Percentiles rank a stretch among this genome's conserved stretches.
phyloP scores from a whole-genome alignment of 2,797 vertebrate genomes.

The Scolopax bukidnonensis region DNA sequence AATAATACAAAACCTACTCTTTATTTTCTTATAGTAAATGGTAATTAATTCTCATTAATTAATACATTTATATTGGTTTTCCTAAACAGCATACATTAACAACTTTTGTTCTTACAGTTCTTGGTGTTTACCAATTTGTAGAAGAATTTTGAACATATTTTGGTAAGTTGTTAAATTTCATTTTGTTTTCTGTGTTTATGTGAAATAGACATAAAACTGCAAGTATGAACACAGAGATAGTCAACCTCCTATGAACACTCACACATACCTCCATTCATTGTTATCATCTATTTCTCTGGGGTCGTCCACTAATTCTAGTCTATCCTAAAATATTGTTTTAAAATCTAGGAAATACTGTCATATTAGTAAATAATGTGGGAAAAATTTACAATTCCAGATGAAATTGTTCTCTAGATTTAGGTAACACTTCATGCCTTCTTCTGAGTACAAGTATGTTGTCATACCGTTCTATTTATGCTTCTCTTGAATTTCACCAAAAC shows the following conservation, averaged over 20 bases:
- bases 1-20: not conserved
- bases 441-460: not conserved
- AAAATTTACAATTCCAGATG: constrained; percentile 24
- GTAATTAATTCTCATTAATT: not conserved
- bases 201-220: constrained; percentile 13
- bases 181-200: not conserved
- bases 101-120: not conserved
- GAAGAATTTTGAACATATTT: not conserved
- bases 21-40: not conserved
- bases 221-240: not conserved
- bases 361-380: constrained; percentile 34
- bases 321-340: constrained; percentile 23
- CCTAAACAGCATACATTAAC: not conserved
- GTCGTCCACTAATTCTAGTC: not conserved
- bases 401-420: constrained; percentile 42
- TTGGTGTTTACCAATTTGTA: not conserved
- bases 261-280: not conserved
- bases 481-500: constrained; percentile 9
- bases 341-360: constrained; percentile 11
- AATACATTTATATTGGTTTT: not conserved
- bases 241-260: not conserved
- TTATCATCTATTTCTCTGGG: not conserved
- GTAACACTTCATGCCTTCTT: not conserved
- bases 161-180: not conserved
- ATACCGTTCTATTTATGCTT: not conserved